These are phyloP conservation scores for Phoxinus phoxinus DNA, from an alignment of 2,113 vertebrate species.

Conservation along the genomic window DNA sequence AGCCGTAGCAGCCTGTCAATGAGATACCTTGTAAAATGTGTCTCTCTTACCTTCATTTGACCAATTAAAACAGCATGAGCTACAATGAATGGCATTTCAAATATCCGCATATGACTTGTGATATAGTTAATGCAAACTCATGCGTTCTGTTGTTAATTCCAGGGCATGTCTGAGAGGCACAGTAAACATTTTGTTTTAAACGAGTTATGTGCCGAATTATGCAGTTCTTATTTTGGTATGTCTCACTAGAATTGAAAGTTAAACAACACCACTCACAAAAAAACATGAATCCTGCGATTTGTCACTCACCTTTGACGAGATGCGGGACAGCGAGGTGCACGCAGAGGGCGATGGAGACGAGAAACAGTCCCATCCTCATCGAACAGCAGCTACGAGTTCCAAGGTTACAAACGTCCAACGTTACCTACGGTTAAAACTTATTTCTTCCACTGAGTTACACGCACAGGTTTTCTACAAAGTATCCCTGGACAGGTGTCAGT, in stretches of 20 bases:
- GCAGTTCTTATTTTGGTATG: not conserved
- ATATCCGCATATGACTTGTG: not conserved
- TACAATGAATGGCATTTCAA: not conserved
- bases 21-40: not conserved
- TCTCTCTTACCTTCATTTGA: not conserved
- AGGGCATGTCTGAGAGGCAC: not conserved
- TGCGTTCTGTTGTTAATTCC: not conserved
- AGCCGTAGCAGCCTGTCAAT: slow-evolving; percentile 5
- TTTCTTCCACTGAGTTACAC: slow-evolving; percentile 52
- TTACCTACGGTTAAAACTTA: slow-evolving; percentile 68
- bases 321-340: slow-evolving; percentile 76
- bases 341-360: slow-evolving; percentile 73
- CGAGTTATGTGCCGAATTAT: not conserved
- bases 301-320: slow-evolving; percentile 74
- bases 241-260: not conserved
- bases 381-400: slow-evolving; percentile 64
- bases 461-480: slow-evolving; percentile 42
- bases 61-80: not conserved
- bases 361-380: slow-evolving; percentile 77
- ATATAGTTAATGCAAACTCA: not conserved
- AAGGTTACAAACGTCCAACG: slow-evolving; percentile 64
- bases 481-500: slow-evolving; percentile 58
- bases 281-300: slow-evolving; percentile 2
- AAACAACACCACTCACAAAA: not conserved
- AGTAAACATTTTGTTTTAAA: not conserved